Conservation (phyloP, 2,888 invertebrate species). For the Tortricodes alternella region DNA sequence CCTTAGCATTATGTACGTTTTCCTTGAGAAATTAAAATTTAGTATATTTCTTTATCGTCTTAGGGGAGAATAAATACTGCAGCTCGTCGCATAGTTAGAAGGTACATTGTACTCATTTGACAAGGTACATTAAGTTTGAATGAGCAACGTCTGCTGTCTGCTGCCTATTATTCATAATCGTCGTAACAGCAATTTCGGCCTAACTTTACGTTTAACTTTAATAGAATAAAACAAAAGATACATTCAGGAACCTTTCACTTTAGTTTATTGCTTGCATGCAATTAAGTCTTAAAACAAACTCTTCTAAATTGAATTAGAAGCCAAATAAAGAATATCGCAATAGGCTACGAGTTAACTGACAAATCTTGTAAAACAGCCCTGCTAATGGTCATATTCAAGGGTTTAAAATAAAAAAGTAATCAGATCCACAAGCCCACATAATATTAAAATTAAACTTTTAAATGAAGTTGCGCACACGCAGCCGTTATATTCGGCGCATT, state of each 20-base stretch:
- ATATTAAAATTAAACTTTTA: constrained; percentile 22
- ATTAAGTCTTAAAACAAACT: too few species aligned
- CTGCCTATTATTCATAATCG: too few species aligned
- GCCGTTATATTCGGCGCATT: constrained; percentile 35
- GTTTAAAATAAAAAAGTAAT: not conserved
- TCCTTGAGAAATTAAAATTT: too few species aligned
- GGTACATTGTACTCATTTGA: constrained; percentile 3
- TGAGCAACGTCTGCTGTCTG: not conserved
- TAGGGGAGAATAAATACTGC: not conserved
- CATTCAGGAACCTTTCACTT: not conserved
- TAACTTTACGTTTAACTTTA: not conserved
- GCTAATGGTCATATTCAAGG: too few species aligned
- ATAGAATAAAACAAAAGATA: not conserved
- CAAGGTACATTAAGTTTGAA: constrained; percentile 8
- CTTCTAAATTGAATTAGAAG: too few species aligned
- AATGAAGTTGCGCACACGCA: constrained; percentile 26
- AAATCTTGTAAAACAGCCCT: too few species aligned
- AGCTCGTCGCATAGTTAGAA: not conserved
- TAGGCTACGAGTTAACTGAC: too few species aligned
- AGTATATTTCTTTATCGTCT: too few species aligned
- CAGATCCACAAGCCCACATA: constrained; percentile 28
- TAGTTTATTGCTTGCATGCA: too few species aligned
- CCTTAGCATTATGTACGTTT: too few species aligned
- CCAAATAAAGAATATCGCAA: too few species aligned
- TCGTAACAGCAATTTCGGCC: too few species aligned